Conservation (phyloP, 2,797 vertebrate genomes). For the Ceryle rudis region DNA sequence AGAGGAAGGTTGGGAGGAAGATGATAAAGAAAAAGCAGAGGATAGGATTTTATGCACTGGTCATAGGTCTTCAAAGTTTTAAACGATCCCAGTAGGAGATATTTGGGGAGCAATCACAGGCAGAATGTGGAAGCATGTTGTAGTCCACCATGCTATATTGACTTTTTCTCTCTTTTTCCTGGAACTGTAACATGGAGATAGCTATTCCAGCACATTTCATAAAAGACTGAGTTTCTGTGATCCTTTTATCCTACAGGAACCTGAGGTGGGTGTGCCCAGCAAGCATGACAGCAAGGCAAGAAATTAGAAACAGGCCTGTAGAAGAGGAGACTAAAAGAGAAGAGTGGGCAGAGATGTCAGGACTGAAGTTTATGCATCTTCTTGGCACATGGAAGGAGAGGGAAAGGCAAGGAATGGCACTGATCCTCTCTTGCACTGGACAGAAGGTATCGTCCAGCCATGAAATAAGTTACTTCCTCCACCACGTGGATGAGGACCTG, state of each 20-base stretch:
- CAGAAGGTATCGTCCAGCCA: not conserved
- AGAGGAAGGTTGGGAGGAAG: slow-evolving; percentile 74
- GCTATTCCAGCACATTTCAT: not conserved
- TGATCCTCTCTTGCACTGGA: not conserved
- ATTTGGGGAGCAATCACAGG: not conserved
- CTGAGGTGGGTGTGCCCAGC: not conserved
- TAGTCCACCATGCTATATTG: not conserved
- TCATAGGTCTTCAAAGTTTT: not conserved
- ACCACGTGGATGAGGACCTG: not conserved
- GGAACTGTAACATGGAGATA: not conserved
- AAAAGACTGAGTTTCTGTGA: not conserved
- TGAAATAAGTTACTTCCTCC: not conserved
- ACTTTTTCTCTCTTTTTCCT: not conserved
- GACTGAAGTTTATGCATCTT: not conserved
- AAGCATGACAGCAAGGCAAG: not conserved
- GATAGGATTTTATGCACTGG: not conserved
- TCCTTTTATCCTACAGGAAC: not conserved
- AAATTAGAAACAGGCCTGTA: not conserved
- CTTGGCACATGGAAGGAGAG: not conserved
- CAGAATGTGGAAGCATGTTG: not conserved
- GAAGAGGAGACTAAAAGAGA: not conserved
- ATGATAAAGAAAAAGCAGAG: slow-evolving; percentile 69
- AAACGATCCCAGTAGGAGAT: not conserved
- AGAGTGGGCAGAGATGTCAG: not conserved
- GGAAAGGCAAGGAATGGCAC: not conserved